Base-by-base conservation (phyloP, 2,888 invertebrate species). In the Acrobasis suavella region DNA sequence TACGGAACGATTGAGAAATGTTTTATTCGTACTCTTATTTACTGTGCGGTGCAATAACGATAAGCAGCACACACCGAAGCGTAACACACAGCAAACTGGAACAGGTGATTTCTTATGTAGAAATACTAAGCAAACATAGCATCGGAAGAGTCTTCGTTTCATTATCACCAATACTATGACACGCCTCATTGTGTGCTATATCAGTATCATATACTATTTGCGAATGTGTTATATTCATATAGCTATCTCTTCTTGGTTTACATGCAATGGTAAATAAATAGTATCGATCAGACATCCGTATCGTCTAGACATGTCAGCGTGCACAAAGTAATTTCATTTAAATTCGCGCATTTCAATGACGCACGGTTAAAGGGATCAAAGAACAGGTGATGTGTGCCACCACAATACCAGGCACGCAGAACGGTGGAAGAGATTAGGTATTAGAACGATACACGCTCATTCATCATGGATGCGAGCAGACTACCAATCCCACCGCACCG, bases 361-460 rank as follows among this genome's bases (percentile, higher is more conserved):
- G 51, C 51, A 38, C 15, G 42, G 51, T 8, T 46, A 50, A 66
- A 68, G 69, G 75, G 78, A 78, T 77, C 75, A 79, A 76, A 77
- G 78, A 81, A 80, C 83, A 83, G 80, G 80, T 83, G 80, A 80
- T 77, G 72, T 79, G 76, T 77, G 77, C 78, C 75, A 78, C 77
- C 67, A 66, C 64, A 62, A 67, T 80, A 85, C 83, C 70, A 81
- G 82, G 84, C 69, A 65, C 61, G 62, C 82, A 84, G 81, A 72
- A 74, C 60, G 65, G 65, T 59, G 59, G 64, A 71, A 71, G 75
- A 76, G 74, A 72, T 78, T 71, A 68, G 64, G 65, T 70, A 67
- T 69, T 69, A 64, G 67, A 67, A 64, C 66, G 64, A 63, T 60
- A 62, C 64, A 66, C 68, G 64, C 62, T 66, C 76, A 74, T 76